Base-by-base conservation (phyloP, 2,797 vertebrate species). In the Thaleichthys pacificus region DNA sequence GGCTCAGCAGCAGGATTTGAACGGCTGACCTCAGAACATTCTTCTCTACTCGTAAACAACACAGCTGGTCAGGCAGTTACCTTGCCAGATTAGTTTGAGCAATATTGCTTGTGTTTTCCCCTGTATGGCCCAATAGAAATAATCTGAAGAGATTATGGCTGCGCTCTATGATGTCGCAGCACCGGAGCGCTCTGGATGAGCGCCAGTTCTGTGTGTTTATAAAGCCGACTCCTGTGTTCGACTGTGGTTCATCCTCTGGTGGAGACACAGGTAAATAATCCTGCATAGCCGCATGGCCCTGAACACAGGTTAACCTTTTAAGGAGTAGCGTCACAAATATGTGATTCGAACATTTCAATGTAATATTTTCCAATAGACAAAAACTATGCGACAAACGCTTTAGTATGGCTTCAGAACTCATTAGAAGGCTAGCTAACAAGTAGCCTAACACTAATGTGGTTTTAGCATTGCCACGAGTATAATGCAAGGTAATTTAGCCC, bases 181-280 rank as follows among this genome's bases (percentile, higher is more conserved):
- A 9, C 14, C 21, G n/a, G 35, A 2, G 35, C 62, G 21, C 54
- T 71, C 22, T 61, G n/a, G 60, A 68, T 51, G 5, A 56, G 42
- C 56, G 9, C 32, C 54, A 35, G 58, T 32, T 19, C 71, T 66
- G 30, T 28, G 15, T 61, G 7, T 62, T 68, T 30, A 28, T 28
- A 54, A 22, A 42, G 24, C 60, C 2, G 49, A 4, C 24, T 72
- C 22, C 1, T n/a, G 54, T 76, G 79, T 80, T 42, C 21, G 38
- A 47, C 22, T 75, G 66, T 58, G 70, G 17, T 60, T 28, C 2
- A 30, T 38, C 24, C 60, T 15, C 4, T 14, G 4, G 17, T 35
- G 65, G 56, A 11, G 28, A 69, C 74, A 74, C 71, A 68, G 70
- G 77, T 66, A 61, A 65, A 56, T 81, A 80, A 79, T 79, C 26